phyloP scores from a whole-genome alignment of 2,888 invertebrate genomes.

The Chelonus formosanus region DNA sequence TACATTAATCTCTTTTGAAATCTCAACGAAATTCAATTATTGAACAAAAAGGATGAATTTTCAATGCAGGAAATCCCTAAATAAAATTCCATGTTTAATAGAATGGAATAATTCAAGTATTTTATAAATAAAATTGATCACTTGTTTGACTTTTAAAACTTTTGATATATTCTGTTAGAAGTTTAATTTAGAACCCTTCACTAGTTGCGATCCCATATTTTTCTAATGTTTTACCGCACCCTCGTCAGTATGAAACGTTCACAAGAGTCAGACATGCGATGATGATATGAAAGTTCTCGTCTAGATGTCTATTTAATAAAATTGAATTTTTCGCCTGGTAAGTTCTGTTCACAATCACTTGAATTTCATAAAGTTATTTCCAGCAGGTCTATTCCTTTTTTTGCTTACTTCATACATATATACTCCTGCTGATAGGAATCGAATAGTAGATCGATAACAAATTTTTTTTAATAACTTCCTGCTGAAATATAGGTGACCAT shows the following conservation, averaged over 20 bases:
- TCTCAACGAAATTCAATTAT: too few species aligned
- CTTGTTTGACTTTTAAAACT: too few species aligned
- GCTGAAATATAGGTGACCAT: too few species aligned
- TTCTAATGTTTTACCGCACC: slow-evolving; percentile 1
- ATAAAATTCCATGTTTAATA: too few species aligned
- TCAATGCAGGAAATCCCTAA: too few species aligned
- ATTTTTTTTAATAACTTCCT: too few species aligned
- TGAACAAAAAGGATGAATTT: too few species aligned
- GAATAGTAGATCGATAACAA: too few species aligned
- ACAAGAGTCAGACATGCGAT: slow-evolving; percentile 28
- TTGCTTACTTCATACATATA: background rate
- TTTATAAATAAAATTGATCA: too few species aligned
- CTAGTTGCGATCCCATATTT: background rate
- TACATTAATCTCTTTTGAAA: too few species aligned
- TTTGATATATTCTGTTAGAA: background rate
- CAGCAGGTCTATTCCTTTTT: slow-evolving; percentile 14
- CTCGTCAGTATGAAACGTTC: slow-evolving; percentile 5
- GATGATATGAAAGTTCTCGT: slow-evolving; percentile 27
- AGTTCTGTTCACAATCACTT: slow-evolving; percentile 19
- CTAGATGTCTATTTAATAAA: slow-evolving; percentile 23
- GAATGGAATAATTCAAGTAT: too few species aligned
- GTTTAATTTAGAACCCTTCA: slow-evolving; percentile 19
- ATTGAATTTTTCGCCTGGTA: slow-evolving; percentile 29
- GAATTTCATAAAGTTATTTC: slow-evolving; percentile 26
- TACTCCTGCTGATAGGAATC: too few species aligned